Conservation (phyloP, 2,113 vertebrate genomes). For the Lophura nycthemera region DNA sequence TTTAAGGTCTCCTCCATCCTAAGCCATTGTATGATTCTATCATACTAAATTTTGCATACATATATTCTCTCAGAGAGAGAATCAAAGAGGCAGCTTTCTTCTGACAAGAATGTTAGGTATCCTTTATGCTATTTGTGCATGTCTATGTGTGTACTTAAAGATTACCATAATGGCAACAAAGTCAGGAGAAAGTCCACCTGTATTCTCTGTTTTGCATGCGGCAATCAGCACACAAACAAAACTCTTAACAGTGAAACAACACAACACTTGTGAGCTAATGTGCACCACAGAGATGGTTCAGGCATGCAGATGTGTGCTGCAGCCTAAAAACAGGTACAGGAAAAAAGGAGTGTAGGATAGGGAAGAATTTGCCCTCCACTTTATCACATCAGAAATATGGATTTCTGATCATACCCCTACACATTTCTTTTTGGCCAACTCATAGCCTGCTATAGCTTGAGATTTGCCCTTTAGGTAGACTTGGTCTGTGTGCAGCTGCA, state of each 20-base stretch:
- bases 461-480: neutral
- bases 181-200: neutral
- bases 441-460: neutral
- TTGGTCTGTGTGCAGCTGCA: neutral
- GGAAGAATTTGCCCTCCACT: neutral
- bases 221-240: slow-evolving; percentile 19
- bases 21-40: no score
- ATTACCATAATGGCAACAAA: neutral
- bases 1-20: no score
- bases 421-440: neutral
- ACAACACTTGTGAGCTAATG: neutral
- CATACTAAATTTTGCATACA: neutral
- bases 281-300: neutral
- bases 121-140: neutral
- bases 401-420: neutral
- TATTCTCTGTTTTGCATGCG: neutral
- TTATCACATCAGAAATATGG: neutral
- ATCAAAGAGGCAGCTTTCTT: neutral
- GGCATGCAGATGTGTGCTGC: neutral
- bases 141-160: neutral
- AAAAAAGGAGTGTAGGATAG: neutral
- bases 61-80: neutral
- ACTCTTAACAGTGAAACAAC: neutral
- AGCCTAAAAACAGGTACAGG: neutral
- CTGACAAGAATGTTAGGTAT: neutral